A percentile compares a stretch with the other conserved stretches of the same genome.
phyloP scores from a whole-genome alignment of 1,140 invertebrate species.

The Zaprionus capensis region DNA sequence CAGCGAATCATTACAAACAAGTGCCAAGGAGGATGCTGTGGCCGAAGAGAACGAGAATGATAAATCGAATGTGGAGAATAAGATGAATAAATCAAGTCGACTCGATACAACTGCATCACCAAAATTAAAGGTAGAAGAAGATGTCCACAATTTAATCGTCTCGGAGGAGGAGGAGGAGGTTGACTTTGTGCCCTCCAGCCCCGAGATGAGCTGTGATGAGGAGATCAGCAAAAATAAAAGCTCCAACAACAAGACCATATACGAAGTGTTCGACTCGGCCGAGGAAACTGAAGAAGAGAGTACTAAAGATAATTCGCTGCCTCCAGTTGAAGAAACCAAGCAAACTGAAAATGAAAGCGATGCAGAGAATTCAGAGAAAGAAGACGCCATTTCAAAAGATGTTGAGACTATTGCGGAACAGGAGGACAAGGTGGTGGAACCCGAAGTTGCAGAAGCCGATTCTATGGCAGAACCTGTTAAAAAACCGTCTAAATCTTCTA shows the following conservation, averaged over 20 bases:
- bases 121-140: background rate
- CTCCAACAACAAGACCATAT: conserved; percentile 8
- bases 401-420: background rate
- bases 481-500: conserved; percentile 10
- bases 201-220: background rate
- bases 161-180: background rate
- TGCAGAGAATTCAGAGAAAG: background rate
- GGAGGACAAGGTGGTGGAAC: background rate
- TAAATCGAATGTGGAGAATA: background rate
- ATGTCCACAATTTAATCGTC: background rate
- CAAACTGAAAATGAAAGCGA: background rate
- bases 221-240: conserved; percentile 1
- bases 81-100: background rate
- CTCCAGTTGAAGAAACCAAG: background rate
- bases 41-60: background rate
- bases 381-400: background rate
- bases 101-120: conserved; percentile 7
- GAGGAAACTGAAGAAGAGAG: conserved; percentile 7
- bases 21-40: background rate
- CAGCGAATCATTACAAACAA: background rate
- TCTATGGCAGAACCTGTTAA: background rate
- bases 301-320: background rate
- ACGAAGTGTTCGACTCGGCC: conserved; percentile 31
- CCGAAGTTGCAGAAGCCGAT: background rate
- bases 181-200: background rate